phyloP scores from a whole-genome alignment of 2,113 vertebrate species.

The Planiliza haematocheilus region DNA sequence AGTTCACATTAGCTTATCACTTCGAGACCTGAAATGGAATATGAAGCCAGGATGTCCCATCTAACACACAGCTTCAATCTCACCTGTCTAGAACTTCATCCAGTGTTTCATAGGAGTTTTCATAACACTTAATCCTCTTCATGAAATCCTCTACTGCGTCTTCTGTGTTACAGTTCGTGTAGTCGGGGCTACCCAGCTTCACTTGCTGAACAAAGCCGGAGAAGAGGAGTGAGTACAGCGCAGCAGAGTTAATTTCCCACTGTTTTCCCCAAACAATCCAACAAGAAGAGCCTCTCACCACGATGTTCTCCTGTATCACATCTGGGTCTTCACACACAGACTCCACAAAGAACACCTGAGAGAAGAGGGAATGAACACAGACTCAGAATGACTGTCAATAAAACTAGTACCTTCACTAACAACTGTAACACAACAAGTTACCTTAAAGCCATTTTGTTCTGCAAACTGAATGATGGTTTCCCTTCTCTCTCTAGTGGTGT shows the following conservation, averaged over 20 bases:
- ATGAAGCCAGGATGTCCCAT: too few species aligned
- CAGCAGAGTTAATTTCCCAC: too few species aligned
- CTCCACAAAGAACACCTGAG: conserved; percentile 97
- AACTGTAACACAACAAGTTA: conserved; percentile 54
- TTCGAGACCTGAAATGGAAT: too few species aligned
- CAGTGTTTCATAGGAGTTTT: conserved; percentile 93
- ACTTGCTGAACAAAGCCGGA: conserved; percentile 88
- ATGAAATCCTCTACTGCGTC: conserved; percentile 96
- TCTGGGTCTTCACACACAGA: conserved; percentile 97
- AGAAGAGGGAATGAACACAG: not conserved
- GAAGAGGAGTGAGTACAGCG: not conserved
- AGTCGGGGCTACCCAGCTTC: conserved; percentile 96
- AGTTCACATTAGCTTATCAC: too few species aligned
- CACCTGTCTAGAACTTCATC: conserved; percentile 95
- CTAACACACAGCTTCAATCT: conserved; percentile 40
- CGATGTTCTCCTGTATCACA: conserved; percentile 96
- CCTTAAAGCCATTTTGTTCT: conserved; percentile 97
- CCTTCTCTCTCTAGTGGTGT: conserved; percentile 95
- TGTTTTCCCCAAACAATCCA: rapidly evolving
- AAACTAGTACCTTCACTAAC: rapidly evolving
- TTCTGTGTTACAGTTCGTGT: conserved; percentile 92
- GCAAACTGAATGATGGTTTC: conserved; percentile 94
- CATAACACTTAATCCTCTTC: conserved; percentile 97
- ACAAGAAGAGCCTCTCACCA: conserved; percentile 84
- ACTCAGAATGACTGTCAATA: not conserved